Evolutionary conservation across 2,113 vertebrate genomes (phyloP).

Genomic region (Phalacrocorax brasilianus): DNA sequence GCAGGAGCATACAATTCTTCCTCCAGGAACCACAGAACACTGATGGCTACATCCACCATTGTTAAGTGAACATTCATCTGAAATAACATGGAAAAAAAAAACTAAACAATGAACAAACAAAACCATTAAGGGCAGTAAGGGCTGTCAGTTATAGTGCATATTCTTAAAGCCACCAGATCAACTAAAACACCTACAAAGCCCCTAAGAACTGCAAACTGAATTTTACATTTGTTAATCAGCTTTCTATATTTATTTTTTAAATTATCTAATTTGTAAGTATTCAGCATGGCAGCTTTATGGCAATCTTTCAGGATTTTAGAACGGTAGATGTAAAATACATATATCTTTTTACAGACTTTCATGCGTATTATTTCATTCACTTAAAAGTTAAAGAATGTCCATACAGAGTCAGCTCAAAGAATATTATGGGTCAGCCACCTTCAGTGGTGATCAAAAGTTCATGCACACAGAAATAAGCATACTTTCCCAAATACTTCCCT

Average conservation of each 20-base stretch:
- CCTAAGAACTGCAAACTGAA: neutral
- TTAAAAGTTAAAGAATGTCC: neutral
- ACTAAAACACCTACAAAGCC: neutral
- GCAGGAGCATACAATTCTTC: conserved; percentile 91
- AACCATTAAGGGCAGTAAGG: neutral
- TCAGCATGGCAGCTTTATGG: neutral
- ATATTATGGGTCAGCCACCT: neutral
- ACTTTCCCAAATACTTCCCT: neutral
- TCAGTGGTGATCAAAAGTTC: neutral
- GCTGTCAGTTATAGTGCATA: neutral
- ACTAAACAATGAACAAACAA: too few species aligned
- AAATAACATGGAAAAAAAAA: neutral
- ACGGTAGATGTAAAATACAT: neutral
- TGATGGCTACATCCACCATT: conserved; percentile 96
- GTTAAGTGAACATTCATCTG: conserved; percentile 91
- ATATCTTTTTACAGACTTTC: neutral
- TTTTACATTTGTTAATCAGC: neutral
- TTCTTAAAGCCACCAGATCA: neutral
- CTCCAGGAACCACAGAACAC: conserved; percentile 90
- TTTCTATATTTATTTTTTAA: neutral
- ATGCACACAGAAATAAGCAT: neutral
- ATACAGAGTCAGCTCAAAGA: neutral
- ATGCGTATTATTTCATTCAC: neutral
- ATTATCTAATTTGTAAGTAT: neutral
- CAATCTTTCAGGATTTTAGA: neutral